These are phyloP conservation scores for Drosophila imparisetae DNA, from an alignment of 2,888 invertebrate genomes.

Conservation along the genomic window DNA sequence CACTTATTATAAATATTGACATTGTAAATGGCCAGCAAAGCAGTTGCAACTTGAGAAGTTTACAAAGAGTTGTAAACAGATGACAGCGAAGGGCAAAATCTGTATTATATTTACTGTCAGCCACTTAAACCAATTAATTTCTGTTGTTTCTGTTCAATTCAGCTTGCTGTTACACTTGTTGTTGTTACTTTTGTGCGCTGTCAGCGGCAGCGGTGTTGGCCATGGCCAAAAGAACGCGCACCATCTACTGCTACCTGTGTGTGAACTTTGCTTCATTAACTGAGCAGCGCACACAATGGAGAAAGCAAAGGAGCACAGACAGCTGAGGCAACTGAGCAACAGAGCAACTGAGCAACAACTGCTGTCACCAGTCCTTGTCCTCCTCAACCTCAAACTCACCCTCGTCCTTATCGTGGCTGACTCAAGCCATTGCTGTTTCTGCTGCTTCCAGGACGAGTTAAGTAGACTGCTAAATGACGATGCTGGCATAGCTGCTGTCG, in stretches of 20 bases:
- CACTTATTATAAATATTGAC: not conserved
- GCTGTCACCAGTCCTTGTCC: slow-evolving; percentile 57
- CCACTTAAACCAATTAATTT: slow-evolving; percentile 69
- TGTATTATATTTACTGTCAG: slow-evolving; percentile 66
- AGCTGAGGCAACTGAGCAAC: slow-evolving; percentile 37
- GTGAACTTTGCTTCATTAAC: slow-evolving; percentile 73
- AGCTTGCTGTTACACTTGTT: slow-evolving; percentile 42
- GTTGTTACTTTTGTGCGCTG: slow-evolving; percentile 50
- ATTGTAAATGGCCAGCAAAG: not conserved
- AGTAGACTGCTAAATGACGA: slow-evolving; percentile 80
- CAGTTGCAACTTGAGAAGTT: slow-evolving; percentile 10
- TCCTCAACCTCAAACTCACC: not conserved
- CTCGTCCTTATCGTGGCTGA: slow-evolving; percentile 22
- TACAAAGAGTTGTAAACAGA: slow-evolving; percentile 19
- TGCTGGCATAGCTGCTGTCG: slow-evolving; percentile 30
- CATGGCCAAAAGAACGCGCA: slow-evolving; percentile 31
- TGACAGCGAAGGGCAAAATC: slow-evolving; percentile 30
- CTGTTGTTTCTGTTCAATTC: slow-evolving; percentile 53
- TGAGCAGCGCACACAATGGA: slow-evolving; percentile 32
- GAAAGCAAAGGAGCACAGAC: slow-evolving; percentile 11
- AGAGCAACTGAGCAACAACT: slow-evolving; percentile 64
- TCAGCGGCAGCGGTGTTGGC: slow-evolving; percentile 55
- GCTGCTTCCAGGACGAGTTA: slow-evolving; percentile 67
- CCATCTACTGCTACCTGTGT: slow-evolving; percentile 35
- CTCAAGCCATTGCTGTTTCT: slow-evolving; percentile 65